Percentiles rank a stretch among this genome's conserved stretches.
Conservation (phyloP, 1,140 invertebrate genomes). For the Pseudomyrmex gracilis region DNA sequence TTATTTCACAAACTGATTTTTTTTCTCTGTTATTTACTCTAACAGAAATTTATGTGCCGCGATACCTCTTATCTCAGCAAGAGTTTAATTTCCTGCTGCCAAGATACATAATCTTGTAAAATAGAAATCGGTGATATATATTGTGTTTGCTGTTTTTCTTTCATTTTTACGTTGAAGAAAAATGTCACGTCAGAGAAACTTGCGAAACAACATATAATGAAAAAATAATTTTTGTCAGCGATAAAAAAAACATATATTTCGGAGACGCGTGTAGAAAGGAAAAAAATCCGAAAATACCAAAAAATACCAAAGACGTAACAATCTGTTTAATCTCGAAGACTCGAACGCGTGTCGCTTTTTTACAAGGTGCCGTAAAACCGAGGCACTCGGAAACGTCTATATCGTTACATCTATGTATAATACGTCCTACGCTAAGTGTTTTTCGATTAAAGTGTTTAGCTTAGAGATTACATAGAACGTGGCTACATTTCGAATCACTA, state of each 20-base stretch:
- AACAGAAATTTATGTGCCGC: constrained; percentile 28
- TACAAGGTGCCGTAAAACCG: constrained; percentile 58
- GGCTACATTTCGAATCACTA: constrained; percentile 80
- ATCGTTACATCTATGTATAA: constrained; percentile 71
- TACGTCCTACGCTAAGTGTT: constrained; percentile 77
- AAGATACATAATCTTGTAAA: constrained; percentile 28
- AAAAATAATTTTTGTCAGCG: not conserved
- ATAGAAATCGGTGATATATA: constrained; percentile 37
- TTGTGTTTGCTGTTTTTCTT: not conserved
- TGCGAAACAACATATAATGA: not conserved
- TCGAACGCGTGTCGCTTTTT: constrained; percentile 18
- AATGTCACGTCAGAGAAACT: not conserved
- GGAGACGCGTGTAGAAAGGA: no score
- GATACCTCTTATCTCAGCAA: not conserved
- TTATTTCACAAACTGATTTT: not conserved
- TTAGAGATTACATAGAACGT: constrained; percentile 83
- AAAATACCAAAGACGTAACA: no score
- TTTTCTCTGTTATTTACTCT: not conserved
- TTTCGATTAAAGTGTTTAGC: constrained; percentile 81
- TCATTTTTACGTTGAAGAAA: not conserved
- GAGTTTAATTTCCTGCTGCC: constrained; percentile 32
- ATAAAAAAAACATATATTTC: no score
- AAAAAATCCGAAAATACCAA: no score
- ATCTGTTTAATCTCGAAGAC: not conserved
- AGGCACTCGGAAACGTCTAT: constrained; percentile 72